These are phyloP conservation scores for Drosophila albomicans DNA, from an alignment of 1,140 invertebrate species.

Conservation along the genomic window DNA sequence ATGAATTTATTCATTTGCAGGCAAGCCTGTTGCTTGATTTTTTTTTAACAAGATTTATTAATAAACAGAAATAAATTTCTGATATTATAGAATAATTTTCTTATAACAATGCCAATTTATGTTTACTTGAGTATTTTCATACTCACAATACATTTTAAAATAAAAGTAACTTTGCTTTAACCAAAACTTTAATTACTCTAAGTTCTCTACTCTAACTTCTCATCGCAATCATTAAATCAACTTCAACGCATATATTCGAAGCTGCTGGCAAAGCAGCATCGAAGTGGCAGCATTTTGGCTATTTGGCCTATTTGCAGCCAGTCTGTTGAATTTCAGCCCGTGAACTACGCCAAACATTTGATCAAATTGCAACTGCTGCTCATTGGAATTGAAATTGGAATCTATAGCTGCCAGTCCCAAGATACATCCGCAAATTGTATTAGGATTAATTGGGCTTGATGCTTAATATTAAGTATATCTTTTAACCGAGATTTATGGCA, in stretches of 20 bases:
- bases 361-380: conserved; percentile 37
- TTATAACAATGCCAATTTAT: too few species aligned
- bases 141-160: too few species aligned
- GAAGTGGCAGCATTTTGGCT: neutral
- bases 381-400: neutral
- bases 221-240: neutral
- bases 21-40: too few species aligned
- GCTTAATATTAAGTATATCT: neutral
- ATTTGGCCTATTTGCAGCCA: conserved; percentile 27
- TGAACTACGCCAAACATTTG: conserved; percentile 32
- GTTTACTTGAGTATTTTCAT: too few species aligned
- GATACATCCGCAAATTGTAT: neutral
- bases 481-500: conserved; percentile 50
- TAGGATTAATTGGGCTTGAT: neutral
- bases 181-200: too few species aligned
- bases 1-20: too few species aligned
- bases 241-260: neutral
- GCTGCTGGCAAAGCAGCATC: neutral
- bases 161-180: too few species aligned
- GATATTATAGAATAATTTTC: too few species aligned
- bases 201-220: neutral
- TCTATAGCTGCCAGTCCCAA: neutral
- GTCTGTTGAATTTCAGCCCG: conserved; percentile 13
- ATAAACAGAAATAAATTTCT: too few species aligned
- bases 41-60: too few species aligned